Base-by-base conservation (phyloP, 2,888 invertebrate species). In the Pemphredon lugubris region DNA sequence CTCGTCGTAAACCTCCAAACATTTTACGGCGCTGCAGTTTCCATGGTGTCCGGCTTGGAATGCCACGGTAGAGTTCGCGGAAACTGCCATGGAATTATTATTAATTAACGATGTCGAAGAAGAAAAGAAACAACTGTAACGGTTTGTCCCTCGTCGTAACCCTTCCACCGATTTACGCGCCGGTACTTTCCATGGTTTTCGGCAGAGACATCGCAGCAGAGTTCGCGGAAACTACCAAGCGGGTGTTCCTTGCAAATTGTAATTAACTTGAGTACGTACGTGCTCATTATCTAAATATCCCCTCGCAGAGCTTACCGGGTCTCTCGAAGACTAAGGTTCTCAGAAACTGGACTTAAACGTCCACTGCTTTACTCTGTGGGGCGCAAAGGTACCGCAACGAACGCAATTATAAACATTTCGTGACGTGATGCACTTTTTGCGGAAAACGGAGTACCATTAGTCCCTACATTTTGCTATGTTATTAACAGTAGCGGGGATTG, bases 221-320 rank as follows among this genome's bases (percentile, higher is more conserved):
- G 54, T 51, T 72, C 48, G 39, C 7, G 16, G 64, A 21, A 69
- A 58, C 48, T 48, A 32, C 50, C 23, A 9, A 6, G 42, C 37
- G 11, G 40, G 20, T 65, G 53, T 42, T 32, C 65, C 45, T 61
- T 61, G 40, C 66, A 54, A 61, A 71, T 57, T 58, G 66, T 71
- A 71, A 67, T 73, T 71, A 73, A 73, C 71, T 40, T 45, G 47
- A 60, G 60, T 55, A 57, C 42, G 71, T 71, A 39, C 44, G 42
- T 57, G 42, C 55, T 61, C 73, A 65, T 74, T 73, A 74, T 47
- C 71, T 55, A 69, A 69, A 65, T 69, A 73, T 64, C 69, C 53
- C 42, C 16, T 55, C 16, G 20, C 44, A 55, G 65, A 60, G 65
- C 70, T 72, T 72, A 72, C 64, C 9, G 65, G 58, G 50, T 55